These are phyloP conservation scores for Zaprionus ghesquierei DNA, from an alignment of 1,140 invertebrate genomes.

Conservation along the genomic window DNA sequence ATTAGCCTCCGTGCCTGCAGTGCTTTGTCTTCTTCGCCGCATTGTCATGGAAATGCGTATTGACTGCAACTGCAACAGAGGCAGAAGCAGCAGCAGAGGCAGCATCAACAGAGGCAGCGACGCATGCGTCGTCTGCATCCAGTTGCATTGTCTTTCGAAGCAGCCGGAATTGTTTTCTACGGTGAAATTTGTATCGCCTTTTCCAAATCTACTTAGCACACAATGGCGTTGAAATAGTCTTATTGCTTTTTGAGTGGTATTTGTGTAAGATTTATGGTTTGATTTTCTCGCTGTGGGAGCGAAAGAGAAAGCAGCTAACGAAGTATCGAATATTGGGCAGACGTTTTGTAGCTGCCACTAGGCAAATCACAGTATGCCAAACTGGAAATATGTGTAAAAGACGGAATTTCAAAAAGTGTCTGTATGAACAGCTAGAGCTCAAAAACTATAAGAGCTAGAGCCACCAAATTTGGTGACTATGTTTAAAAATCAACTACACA, in stretches of 20 bases:
- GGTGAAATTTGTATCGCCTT: constrained; percentile 79
- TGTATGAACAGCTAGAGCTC: no score
- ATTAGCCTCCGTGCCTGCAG: constrained; percentile 44
- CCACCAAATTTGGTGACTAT: background rate
- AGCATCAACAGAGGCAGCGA: constrained; percentile 23
- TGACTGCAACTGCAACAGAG: constrained; percentile 27
- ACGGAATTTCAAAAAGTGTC: no score
- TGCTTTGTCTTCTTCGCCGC: constrained; percentile 29
- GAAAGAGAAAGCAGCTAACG: background rate
- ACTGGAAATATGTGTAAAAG: background rate
- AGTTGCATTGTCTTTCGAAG: constrained; percentile 44
- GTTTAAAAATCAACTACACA: no score
- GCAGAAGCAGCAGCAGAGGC: constrained; percentile 14
- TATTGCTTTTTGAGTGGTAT: constrained; percentile 82
- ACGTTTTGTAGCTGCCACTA: background rate
- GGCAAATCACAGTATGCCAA: background rate
- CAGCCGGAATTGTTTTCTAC: constrained; percentile 45
- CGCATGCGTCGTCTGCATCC: constrained; percentile 28
- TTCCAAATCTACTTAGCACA: constrained; percentile 81
- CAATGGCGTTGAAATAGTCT: constrained; percentile 78
- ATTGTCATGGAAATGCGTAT: constrained; percentile 67
- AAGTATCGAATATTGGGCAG: background rate
- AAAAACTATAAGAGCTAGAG: no score
- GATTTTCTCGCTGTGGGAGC: constrained; percentile 35
- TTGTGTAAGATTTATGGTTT: constrained; percentile 72